Base-by-base conservation (phyloP, 2,888 invertebrate species). In the Linhomoeus sp. region DNA sequence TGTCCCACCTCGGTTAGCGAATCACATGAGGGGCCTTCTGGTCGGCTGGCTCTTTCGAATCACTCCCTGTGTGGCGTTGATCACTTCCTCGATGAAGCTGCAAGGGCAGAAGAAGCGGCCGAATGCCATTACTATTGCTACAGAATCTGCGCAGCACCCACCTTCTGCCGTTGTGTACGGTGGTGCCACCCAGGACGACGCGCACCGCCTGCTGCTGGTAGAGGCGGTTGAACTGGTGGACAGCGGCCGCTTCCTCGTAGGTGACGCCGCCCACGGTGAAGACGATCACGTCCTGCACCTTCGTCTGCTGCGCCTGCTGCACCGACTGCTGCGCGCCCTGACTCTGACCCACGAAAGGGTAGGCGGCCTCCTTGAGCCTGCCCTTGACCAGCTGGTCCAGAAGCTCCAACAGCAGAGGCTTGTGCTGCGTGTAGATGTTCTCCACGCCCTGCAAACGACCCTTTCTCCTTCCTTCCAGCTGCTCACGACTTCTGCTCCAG, bases 401-500 rank as follows among this genome's bases (percentile, higher is more conserved):
- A 0, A 82, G 79, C 63, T 86, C 84, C 57, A 80, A 78, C 7
- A 99, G 68, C 24, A 87, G 71, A 0, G 97, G 92, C n/a, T 80
- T 80, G 68, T 99, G 97, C 63, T 97, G 97, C 0, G 97, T 94
- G 70, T 90, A 99, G 51, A 99, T 85, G 69, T 99, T 99, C 66
- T 99, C 97, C 0, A 97, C 92, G 1, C 92, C 97, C 69, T 81
- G 83, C 22, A 87, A 70, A n/a, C n/a, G n/a, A n/a, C n/a, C n/a
- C n/a, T n/a, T n/a, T n/a, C n/a, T n/a, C n/a, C n/a, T n/a, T n/a
- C n/a, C n/a, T n/a, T n/a, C n/a, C n/a, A n/a, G n/a, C n/a, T n/a
- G n/a, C n/a, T n/a, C n/a, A n/a, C n/a, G n/a, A n/a, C n/a, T n/a
- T n/a, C n/a, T n/a, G n/a, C n/a, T n/a, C n/a, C n/a, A n/a, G n/a